Percentiles rank a stretch among this genome's conserved stretches.
Evolutionary conservation across 1,140 invertebrate species (phyloP).

Genomic region (Drosophila ficusphila): DNA sequence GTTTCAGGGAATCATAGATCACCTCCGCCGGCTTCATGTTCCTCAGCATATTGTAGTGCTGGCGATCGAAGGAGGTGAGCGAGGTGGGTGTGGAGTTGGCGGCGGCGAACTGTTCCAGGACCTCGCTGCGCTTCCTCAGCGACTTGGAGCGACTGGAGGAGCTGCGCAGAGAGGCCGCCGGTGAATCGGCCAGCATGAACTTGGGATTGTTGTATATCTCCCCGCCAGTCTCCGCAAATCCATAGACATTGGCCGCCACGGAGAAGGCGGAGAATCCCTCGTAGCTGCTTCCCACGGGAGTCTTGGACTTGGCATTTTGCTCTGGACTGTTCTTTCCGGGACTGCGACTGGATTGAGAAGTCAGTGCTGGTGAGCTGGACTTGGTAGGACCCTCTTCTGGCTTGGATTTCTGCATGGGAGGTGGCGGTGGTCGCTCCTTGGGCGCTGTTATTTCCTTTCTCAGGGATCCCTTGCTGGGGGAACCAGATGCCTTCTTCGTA

Average conservation of each 20-base stretch:
- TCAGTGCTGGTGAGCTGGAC: background rate
- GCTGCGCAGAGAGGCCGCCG: slow-evolving; percentile 63
- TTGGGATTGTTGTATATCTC: slow-evolving; percentile 84
- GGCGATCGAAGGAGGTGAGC: slow-evolving; percentile 63
- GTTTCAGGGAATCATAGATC: slow-evolving; percentile 87
- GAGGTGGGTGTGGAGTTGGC: slow-evolving; percentile 75
- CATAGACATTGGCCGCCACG: slow-evolving; percentile 70
- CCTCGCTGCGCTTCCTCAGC: slow-evolving; percentile 62
- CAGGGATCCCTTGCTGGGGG: slow-evolving; percentile 37
- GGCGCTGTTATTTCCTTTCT: slow-evolving; percentile 64
- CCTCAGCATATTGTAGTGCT: slow-evolving; percentile 80
- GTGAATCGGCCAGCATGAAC: slow-evolving; percentile 76
- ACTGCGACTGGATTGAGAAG: background rate
- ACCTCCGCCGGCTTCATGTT: slow-evolving; percentile 86
- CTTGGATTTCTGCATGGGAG: slow-evolving; percentile 47
- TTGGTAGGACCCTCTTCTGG: background rate
- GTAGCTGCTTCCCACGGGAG: slow-evolving; percentile 28
- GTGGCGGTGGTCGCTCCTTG: slow-evolving; percentile 67
- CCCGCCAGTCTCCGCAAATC: slow-evolving; percentile 78
- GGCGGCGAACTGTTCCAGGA: slow-evolving; percentile 74
- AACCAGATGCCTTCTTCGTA: slow-evolving; percentile 32
- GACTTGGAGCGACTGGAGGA: slow-evolving; percentile 65
- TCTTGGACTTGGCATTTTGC: slow-evolving; percentile 35
- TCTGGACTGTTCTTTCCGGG: slow-evolving; percentile 7
- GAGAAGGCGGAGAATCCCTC: slow-evolving; percentile 62